Percentiles rank a stretch among this genome's conserved stretches.
Conservation (phyloP, 2,113 vertebrate species). For the Spea bombifrons region DNA sequence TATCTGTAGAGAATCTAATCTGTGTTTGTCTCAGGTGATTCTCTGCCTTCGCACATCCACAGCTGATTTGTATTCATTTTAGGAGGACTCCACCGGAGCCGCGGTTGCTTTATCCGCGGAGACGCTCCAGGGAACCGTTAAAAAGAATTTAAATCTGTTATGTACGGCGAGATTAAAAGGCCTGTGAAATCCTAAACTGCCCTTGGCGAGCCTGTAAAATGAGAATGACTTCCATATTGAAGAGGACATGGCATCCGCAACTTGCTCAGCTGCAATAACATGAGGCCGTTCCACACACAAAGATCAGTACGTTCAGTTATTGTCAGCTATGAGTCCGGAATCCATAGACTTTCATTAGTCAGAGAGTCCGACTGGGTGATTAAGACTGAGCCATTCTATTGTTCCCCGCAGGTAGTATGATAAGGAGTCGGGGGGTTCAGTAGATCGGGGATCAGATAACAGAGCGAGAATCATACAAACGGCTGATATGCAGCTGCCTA, state of each 20-base stretch:
- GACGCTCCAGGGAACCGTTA: slow-evolving; percentile 36
- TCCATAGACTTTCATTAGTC: too few relatives aligned
- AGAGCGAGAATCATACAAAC: too few relatives aligned
- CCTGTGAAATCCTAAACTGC: slow-evolving; percentile 25
- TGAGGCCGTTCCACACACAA: background rate
- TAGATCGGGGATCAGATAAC: too few relatives aligned
- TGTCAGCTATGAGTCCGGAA: slow-evolving; percentile 12
- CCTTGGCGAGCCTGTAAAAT: slow-evolving; percentile 14
- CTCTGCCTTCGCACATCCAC: background rate
- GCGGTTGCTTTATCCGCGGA: slow-evolving; percentile 26
- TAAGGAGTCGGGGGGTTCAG: too few relatives aligned
- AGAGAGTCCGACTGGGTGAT: too few relatives aligned
- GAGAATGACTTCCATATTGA: background rate
- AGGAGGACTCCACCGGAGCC: background rate
- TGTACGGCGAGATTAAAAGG: slow-evolving; percentile 24
- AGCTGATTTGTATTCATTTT: slow-evolving; percentile 24
- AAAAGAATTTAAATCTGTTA: slow-evolving; percentile 37
- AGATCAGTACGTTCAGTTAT: background rate
- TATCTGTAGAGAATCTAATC: too few relatives aligned
- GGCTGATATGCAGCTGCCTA: too few relatives aligned
- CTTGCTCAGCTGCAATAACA: background rate
- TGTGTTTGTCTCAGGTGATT: slow-evolving; percentile 1
- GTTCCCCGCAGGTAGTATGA: too few relatives aligned
- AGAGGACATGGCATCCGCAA: background rate
- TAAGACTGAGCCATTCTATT: too few relatives aligned